A percentile compares a stretch with the other conserved stretches of the same genome.
Conservation (phyloP, 1,140 invertebrate species). For the Leguminivora glycinivorella region DNA sequence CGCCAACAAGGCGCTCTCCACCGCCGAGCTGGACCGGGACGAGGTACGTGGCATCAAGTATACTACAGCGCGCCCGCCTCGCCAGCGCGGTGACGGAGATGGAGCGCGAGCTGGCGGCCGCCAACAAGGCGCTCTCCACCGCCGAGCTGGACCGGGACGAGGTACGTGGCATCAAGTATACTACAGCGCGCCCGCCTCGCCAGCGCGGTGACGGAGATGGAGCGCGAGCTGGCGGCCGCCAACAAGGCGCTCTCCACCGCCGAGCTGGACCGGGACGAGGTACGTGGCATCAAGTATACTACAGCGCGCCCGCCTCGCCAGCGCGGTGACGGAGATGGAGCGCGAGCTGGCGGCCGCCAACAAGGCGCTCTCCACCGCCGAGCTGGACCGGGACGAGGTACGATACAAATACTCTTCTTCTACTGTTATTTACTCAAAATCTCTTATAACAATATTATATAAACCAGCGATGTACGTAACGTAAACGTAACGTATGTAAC, state of each 20-base stretch:
- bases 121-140: background rate
- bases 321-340: background rate
- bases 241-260: background rate
- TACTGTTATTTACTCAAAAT: too few species aligned
- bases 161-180: slow-evolving; percentile 56
- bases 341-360: background rate
- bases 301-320: background rate
- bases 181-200: too few species aligned
- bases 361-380: background rate
- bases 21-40: background rate
- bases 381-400: slow-evolving; percentile 59
- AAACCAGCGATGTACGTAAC: too few species aligned
- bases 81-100: background rate
- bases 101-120: background rate
- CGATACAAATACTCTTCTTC: too few species aligned
- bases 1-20: too few species aligned
- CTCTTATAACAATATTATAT: too few species aligned
- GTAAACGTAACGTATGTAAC: too few species aligned
- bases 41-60: slow-evolving; percentile 70
- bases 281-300: too few species aligned
- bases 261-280: slow-evolving; percentile 52
- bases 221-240: background rate
- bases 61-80: too few species aligned
- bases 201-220: background rate
- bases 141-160: slow-evolving; percentile 45